A percentile compares a stretch with the other conserved stretches of the same genome.
These are phyloP conservation scores for Microtus ochrogaster DNA, from an alignment of 2,113 vertebrate species.

Conservation along the genomic window DNA sequence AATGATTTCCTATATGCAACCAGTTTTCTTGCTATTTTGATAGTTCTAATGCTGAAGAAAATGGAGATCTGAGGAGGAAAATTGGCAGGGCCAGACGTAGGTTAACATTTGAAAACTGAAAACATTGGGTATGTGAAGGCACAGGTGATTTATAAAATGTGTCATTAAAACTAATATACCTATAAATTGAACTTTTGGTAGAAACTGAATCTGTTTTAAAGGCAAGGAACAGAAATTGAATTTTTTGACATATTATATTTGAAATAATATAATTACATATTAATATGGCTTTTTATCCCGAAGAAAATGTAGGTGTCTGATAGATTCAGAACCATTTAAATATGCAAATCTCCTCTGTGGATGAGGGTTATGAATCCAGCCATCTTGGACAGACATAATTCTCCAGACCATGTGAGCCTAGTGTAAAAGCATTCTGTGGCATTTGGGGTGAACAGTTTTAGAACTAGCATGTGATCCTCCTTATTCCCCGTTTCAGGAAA, in stretches of 20 bases:
- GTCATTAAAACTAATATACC: neutral
- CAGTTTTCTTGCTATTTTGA: neutral
- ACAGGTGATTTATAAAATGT: neutral
- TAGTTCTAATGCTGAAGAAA: neutral
- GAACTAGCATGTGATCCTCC: neutral
- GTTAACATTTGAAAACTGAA: neutral
- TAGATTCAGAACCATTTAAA: neutral
- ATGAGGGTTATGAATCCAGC: neutral
- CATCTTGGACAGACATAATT: neutral
- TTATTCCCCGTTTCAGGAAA: neutral
- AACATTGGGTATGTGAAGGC: neutral
- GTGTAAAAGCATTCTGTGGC: neutral
- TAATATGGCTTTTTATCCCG: neutral
- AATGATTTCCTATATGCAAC: neutral
- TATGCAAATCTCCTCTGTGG: neutral
- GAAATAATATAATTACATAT: neutral
- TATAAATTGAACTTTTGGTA: neutral
- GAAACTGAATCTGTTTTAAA: neutral
- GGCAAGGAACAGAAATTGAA: neutral
- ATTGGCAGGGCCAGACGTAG: neutral
- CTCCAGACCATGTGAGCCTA: neutral
- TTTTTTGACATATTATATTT: neutral
- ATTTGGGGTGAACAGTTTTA: neutral
- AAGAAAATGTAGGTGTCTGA: accelerated
- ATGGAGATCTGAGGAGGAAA: neutral